Conservation (phyloP, 2,797 vertebrate species). For the Podarcis siculus region DNA sequence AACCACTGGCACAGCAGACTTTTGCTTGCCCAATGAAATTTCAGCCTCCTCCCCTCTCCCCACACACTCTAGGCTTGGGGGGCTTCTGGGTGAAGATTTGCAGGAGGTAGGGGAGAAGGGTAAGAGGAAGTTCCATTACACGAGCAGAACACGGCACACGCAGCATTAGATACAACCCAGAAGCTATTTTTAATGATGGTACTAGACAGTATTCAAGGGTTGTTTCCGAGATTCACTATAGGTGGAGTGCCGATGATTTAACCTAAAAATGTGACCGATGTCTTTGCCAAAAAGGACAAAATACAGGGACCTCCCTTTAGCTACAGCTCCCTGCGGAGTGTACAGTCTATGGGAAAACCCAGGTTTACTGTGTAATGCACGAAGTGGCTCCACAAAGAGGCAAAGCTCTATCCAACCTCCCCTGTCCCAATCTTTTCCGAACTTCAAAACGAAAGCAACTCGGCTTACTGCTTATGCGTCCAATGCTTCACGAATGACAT, state of each 20-base stretch:
- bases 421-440: background rate
- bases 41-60: too few relatives aligned
- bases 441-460: background rate
- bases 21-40: too few relatives aligned
- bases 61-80: too few relatives aligned
- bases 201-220: background rate
- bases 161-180: background rate
- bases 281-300: background rate
- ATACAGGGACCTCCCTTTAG: background rate
- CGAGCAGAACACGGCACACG: too few relatives aligned
- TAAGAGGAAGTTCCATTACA: too few relatives aligned
- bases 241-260: background rate
- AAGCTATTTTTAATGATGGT: background rate
- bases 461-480: background rate
- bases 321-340: background rate
- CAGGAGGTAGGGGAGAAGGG: too few relatives aligned
- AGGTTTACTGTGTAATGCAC: background rate
- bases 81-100: too few relatives aligned
- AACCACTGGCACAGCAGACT: too few relatives aligned
- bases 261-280: too few relatives aligned
- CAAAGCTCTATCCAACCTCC: background rate
- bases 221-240: background rate
- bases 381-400: background rate
- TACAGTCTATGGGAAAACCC: background rate
- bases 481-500: slow-evolving; percentile 3